Percentiles rank a stretch among this genome's conserved stretches.
Evolutionary conservation across 2,797 vertebrate species (phyloP).

Genomic region (Melopsittacus undulatus): DNA sequence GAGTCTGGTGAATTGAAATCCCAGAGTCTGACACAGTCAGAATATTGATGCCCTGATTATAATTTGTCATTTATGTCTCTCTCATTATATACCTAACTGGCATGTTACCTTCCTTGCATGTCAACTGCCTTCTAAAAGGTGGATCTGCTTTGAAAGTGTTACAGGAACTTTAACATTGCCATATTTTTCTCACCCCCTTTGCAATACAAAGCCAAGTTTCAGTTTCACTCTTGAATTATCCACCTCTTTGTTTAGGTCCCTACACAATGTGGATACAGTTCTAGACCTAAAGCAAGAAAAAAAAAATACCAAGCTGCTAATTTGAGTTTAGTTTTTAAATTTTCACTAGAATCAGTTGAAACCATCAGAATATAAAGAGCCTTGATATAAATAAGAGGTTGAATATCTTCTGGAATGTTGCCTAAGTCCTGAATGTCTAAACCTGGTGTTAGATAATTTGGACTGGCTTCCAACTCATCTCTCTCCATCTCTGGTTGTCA

Average conservation of each 20-base stretch:
- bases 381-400: not conserved
- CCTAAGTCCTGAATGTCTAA: not conserved
- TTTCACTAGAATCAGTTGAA: not conserved
- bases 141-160: conserved; percentile 17
- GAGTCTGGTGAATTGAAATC: conserved; percentile 21
- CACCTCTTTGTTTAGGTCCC: not conserved
- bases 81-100: not conserved
- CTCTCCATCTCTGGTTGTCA: not conserved
- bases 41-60: conserved; percentile 41
- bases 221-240: not conserved
- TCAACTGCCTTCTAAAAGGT: not conserved
- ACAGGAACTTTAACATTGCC: not conserved
- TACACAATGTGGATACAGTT: not conserved
- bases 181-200: not conserved
- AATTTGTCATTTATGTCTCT: conserved; percentile 34
- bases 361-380: not conserved
- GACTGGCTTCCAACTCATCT: not conserved
- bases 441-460: not conserved
- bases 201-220: not conserved
- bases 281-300: not conserved
- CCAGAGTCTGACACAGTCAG: not conserved
- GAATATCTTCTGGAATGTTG: not conserved
- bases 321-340: not conserved
- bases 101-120: not conserved
- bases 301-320: not conserved